Base-by-base conservation (phyloP, 2,113 vertebrate species). In the Mixornis gularis region DNA sequence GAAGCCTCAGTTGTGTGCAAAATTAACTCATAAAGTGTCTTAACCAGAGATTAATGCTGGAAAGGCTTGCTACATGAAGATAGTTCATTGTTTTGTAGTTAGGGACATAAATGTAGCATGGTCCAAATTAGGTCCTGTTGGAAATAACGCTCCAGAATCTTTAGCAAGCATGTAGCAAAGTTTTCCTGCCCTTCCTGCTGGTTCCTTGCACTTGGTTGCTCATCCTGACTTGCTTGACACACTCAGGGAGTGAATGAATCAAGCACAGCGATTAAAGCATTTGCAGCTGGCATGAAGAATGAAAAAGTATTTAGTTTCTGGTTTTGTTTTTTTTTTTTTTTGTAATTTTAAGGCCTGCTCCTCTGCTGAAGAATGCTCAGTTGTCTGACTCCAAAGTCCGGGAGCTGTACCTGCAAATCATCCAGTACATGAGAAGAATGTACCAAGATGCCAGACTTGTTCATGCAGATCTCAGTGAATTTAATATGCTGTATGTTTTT, bases 381-480 rank as follows among this genome's bases (percentile, higher is more conserved):
- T 77, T 99, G 24, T 98, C 99, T 0, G 99, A 99, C 62, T 98
- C 98, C 25, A 99, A 99, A 96, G 98, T 98, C 3, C 97, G 99
- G 30, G 98, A 99, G 68, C 96, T 99, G 6, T 99, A 99, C 91
- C 96, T 99, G 34, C 98, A 99, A 89, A 96, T 99, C 77, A 98
- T 99, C 15, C 98, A 99, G 77, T 98, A 98, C 95, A 99, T 99
- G 99, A 98, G 99, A 86, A 98, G 94, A 84, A 99, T 99, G 98
- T 99, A 99, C 79, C 99, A 99, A 92, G 98, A 98, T 3, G 99
- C 99, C 30, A 98, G 98, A 18, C 98, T 99, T 11, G 99, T 99
- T 83, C 99, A 99, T 0, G 99, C 99, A 0, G 99, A 99, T 97
- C 99, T 99, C 95, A 99, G 99, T 95, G 99, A 99, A 97, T 99